Percentiles rank a stretch among this genome's conserved stretches.
phyloP scores from a whole-genome alignment of 2,888 invertebrate genomes.

The Sphinx pinastri region DNA sequence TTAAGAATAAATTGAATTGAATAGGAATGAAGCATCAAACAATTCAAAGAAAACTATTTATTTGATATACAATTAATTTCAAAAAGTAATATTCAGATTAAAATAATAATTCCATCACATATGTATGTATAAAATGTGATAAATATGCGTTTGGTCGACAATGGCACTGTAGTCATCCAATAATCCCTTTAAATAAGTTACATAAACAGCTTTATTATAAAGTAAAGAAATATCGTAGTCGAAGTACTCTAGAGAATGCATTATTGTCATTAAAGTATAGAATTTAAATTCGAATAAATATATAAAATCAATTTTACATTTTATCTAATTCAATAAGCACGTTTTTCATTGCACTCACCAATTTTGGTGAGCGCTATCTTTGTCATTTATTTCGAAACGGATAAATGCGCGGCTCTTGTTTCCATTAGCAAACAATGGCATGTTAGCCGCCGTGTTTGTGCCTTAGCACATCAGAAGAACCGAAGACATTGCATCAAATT shows the following conservation, averaged over 20 bases:
- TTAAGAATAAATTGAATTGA: neutral
- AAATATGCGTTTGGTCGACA: no score
- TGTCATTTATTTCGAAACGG: conserved; percentile 48
- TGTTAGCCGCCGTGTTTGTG: conserved; percentile 74
- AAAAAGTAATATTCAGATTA: no score
- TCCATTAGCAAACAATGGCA: conserved; percentile 82
- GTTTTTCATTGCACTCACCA: conserved; percentile 30
- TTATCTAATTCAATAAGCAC: conserved; percentile 15
- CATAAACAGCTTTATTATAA: no score
- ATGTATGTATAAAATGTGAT: neutral
- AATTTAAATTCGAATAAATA: neutral
- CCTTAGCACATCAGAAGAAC: conserved; percentile 66
- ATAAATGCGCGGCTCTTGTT: conserved; percentile 63
- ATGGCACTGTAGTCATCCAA: no score
- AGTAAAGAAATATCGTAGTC: no score
- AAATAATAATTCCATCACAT: neutral
- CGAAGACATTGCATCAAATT: conserved; percentile 70
- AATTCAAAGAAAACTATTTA: neutral
- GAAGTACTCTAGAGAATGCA: no score
- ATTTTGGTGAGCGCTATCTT: conserved; percentile 50
- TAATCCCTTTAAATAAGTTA: no score
- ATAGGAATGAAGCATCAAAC: neutral
- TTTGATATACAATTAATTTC: neutral
- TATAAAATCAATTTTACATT: neutral
- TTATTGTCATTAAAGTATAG: no score